These are phyloP conservation scores for Phaethon lepturus DNA, from an alignment of 2,113 vertebrate species.

Conservation along the genomic window DNA sequence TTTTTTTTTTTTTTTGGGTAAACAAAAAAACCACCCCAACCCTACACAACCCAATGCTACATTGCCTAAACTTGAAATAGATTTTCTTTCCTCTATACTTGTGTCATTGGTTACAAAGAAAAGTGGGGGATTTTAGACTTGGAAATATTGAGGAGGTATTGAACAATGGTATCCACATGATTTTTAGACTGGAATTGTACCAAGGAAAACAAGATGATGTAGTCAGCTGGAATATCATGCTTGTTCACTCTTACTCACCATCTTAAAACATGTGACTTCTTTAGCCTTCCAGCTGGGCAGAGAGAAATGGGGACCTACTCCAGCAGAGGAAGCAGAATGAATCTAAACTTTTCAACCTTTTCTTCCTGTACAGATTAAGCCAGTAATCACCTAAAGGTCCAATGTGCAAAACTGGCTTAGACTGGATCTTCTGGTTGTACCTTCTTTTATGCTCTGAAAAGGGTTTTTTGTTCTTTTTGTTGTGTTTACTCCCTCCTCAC, in stretches of 20 bases:
- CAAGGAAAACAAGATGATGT: background rate
- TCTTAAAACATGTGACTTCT: constrained; percentile 9
- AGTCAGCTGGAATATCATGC: constrained; percentile 26
- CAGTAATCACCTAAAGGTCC: background rate
- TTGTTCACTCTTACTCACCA: background rate
- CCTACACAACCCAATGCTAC: rapidly evolving
- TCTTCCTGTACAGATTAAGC: background rate
- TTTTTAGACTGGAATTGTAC: background rate
- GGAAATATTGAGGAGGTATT: constrained; percentile 23
- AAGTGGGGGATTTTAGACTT: background rate
- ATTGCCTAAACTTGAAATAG: background rate
- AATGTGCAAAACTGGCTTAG: background rate
- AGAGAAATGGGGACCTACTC: background rate
- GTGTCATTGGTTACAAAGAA: background rate
- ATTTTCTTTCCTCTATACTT: background rate
- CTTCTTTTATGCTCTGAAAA: background rate
- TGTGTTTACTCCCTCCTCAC: background rate
- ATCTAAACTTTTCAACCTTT: background rate
- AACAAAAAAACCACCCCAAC: background rate
- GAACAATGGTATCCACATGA: background rate
- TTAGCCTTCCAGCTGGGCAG: background rate
- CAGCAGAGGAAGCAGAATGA: background rate
- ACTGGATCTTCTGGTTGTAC: background rate
- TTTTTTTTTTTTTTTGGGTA: too few relatives aligned
- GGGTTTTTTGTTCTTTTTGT: background rate